Conservation (phyloP, 2,113 vertebrate species). For the Nicator chloris region DNA sequence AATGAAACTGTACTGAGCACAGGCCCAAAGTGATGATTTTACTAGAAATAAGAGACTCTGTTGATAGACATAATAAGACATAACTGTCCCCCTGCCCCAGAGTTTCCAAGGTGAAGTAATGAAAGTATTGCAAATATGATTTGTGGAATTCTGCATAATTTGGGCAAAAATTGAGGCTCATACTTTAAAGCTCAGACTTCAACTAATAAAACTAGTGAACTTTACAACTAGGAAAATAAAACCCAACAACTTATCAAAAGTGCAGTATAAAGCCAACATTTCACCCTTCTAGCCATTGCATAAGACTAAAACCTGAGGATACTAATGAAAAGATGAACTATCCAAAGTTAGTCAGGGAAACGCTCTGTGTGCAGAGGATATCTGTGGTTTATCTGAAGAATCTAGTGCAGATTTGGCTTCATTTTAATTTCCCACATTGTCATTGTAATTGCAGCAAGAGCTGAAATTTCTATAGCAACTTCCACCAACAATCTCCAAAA, state of each 20-base stretch:
- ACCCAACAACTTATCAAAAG: neutral
- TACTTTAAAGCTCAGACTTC: neutral
- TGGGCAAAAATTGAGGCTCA: neutral
- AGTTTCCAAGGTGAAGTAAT: neutral
- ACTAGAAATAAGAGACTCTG: neutral
- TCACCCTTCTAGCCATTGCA: neutral
- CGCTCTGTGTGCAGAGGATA: neutral
- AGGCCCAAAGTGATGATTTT: neutral
- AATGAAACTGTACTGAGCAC: neutral
- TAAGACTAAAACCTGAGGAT: neutral
- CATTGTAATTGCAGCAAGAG: neutral
- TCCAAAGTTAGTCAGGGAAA: neutral
- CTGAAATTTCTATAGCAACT: neutral
- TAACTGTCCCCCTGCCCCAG: fast-evolving
- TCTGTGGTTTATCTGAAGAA: neutral
- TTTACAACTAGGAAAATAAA: neutral
- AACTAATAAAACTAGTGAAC: neutral
- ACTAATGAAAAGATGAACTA: neutral
- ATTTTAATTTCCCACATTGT: neutral
- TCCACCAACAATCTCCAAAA: neutral
- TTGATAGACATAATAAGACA: too few species aligned
- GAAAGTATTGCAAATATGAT: neutral
- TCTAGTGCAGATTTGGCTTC: neutral
- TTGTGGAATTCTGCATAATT: neutral
- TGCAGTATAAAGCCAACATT: neutral